phyloP scores from a whole-genome alignment of 2,888 invertebrate genomes.

The Balanococcus diminutus region DNA sequence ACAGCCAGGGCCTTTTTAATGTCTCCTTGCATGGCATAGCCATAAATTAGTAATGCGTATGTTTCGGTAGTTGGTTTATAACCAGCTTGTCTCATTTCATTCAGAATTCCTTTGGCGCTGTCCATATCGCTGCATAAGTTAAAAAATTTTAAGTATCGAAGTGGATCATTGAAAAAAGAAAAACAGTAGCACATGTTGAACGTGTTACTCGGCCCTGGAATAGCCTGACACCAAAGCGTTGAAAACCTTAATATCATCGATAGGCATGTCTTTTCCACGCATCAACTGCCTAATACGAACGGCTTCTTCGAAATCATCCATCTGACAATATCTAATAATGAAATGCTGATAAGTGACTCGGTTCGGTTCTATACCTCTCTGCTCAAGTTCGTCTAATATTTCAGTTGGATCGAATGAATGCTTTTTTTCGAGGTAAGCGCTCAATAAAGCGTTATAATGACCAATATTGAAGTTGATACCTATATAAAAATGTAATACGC shows the following conservation, averaged over 20 bases:
- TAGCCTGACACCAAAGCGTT: slow-evolving; percentile 87
- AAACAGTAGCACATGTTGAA: slow-evolving; percentile 54
- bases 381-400: slow-evolving; percentile 76
- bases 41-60: slow-evolving; percentile 76
- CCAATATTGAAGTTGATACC: slow-evolving; percentile 81
- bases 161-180: no score
- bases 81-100: slow-evolving; percentile 79
- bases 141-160: not conserved
- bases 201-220: slow-evolving; percentile 70
- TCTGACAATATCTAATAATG: slow-evolving; percentile 80
- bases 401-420: slow-evolving; percentile 80
- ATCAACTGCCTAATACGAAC: slow-evolving; percentile 83
- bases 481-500: no score
- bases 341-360: slow-evolving; percentile 83
- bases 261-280: slow-evolving; percentile 77
- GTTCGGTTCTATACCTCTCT: slow-evolving; percentile 81
- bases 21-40: slow-evolving; percentile 78
- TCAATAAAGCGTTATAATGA: slow-evolving; percentile 85
- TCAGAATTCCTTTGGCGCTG: slow-evolving; percentile 77
- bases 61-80: slow-evolving; percentile 78
- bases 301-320: slow-evolving; percentile 85
- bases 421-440: slow-evolving; percentile 86
- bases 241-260: slow-evolving; percentile 82
- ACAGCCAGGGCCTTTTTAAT: slow-evolving; percentile 70
- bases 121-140: slow-evolving; percentile 73